phyloP scores from a whole-genome alignment of 2,797 vertebrate species.

The Sebastes glaucus region DNA sequence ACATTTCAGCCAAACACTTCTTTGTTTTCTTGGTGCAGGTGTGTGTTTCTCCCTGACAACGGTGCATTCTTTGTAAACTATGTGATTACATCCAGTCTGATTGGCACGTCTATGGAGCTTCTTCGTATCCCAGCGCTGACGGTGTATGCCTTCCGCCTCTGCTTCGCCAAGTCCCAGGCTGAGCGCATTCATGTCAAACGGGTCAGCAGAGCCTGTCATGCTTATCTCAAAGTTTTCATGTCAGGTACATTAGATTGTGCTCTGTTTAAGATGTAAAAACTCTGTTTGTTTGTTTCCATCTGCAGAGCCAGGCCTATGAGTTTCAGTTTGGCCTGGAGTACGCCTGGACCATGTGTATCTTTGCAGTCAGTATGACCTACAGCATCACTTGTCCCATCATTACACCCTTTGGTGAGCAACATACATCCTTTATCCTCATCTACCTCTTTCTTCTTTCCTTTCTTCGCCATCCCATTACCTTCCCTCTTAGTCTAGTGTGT shows the following conservation, averaged over 20 bases:
- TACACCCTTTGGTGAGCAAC: slow-evolving; percentile 93
- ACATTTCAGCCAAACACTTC: background rate
- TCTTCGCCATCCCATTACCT: slow-evolving; percentile 12
- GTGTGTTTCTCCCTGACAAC: slow-evolving; percentile 96
- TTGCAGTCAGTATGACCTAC: slow-evolving; percentile 95
- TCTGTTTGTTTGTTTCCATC: slow-evolving; percentile 16
- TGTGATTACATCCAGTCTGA: slow-evolving; percentile 92
- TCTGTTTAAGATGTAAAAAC: background rate
- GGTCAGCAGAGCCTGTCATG: slow-evolving; percentile 71
- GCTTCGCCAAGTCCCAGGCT: slow-evolving; percentile 92
- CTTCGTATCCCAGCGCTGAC: slow-evolving; percentile 91
- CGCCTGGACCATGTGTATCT: slow-evolving; percentile 96
- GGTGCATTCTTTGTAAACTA: slow-evolving; percentile 98
- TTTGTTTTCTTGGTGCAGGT: slow-evolving; percentile 77
- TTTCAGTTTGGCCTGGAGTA: slow-evolving; percentile 98
- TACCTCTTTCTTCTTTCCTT: slow-evolving; percentile 5
- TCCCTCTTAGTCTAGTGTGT: background rate
- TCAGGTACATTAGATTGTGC: background rate
- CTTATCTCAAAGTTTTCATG: background rate
- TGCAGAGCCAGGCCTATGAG: slow-evolving; percentile 92
- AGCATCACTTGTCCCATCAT: slow-evolving; percentile 98
- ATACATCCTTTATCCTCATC: background rate
- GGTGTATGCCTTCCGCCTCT: slow-evolving; percentile 89
- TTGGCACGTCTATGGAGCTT: slow-evolving; percentile 94
- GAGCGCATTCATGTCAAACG: slow-evolving; percentile 93